Conservation (phyloP, 2,113 vertebrate species). For the Apteryx mantelli region DNA sequence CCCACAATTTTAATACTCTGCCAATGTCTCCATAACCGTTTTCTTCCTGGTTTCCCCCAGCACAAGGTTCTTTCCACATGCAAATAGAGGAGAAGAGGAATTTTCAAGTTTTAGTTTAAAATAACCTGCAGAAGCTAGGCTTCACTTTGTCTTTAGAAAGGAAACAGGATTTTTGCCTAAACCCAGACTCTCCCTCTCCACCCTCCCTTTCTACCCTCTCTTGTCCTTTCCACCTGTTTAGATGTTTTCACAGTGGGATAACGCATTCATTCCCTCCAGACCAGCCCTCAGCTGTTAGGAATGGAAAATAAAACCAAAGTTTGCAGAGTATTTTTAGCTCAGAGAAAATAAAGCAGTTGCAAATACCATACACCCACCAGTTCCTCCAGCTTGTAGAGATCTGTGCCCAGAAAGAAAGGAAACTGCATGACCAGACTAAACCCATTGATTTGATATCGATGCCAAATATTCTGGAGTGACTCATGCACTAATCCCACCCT, state of each 20-base stretch:
- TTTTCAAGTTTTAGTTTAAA: background rate
- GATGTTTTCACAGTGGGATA: conserved; percentile 67
- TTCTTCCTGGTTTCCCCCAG: background rate
- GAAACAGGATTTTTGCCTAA: conserved; percentile 34
- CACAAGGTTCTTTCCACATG: background rate
- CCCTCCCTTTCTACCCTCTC: conserved; percentile 34
- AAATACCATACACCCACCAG: background rate
- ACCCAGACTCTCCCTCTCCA: background rate
- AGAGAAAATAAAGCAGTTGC: conserved; percentile 49
- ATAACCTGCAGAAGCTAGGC: background rate
- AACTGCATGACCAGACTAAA: conserved; percentile 5
- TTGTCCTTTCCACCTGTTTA: conserved; percentile 69
- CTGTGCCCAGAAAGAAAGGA: conserved; percentile 11
- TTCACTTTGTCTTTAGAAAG: conserved; percentile 25
- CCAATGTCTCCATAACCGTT: background rate
- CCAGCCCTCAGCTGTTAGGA: conserved; percentile 66
- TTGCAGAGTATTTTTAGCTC: conserved; percentile 63
- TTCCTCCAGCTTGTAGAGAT: background rate
- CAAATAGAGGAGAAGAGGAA: background rate
- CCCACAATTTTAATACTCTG: background rate
- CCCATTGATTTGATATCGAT: background rate
- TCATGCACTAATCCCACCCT: conserved; percentile 4
- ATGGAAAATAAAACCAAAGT: conserved; percentile 69
- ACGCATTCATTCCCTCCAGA: conserved; percentile 61
- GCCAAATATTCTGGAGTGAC: background rate